Evolutionary conservation across 2,888 invertebrate species (phyloP).

Genomic region (Strigamia crassipes): DNA sequence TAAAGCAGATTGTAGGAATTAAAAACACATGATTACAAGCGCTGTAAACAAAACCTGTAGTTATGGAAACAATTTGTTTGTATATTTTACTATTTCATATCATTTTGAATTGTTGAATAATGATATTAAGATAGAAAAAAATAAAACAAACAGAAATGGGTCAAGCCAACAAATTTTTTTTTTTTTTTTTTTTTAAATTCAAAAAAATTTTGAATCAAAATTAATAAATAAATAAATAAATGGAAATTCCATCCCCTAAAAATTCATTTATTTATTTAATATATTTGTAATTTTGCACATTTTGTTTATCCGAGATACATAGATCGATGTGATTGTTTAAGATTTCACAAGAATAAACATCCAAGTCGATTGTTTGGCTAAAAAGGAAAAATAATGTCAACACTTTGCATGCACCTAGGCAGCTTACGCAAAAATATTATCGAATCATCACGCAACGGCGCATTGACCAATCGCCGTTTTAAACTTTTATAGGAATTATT

Average conservation of each 20-base stretch:
- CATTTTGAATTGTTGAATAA: slow-evolving; percentile 17
- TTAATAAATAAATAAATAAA: neutral
- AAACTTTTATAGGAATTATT: slow-evolving; percentile 20
- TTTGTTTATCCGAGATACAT: neutral
- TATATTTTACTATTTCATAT: neutral
- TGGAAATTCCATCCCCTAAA: neutral
- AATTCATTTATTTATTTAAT: neutral
- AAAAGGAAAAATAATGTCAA: neutral
- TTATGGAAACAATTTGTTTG: neutral
- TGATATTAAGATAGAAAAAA: neutral
- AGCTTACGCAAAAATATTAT: neutral
- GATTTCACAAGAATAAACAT: neutral
- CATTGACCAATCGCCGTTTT: slow-evolving; percentile 20
- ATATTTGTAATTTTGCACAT: neutral
- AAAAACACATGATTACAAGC: slow-evolving; percentile 22
- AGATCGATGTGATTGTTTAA: neutral
- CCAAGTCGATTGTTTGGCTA: neutral
- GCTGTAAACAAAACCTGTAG: slow-evolving; percentile 14
- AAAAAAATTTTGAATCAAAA: neutral
- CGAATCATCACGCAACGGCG: slow-evolving; percentile 5
- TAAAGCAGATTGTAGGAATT: slow-evolving; percentile 19
- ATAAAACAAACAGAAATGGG: neutral
- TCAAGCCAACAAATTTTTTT: neutral
- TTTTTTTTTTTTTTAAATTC: neutral
- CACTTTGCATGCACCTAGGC: neutral